Conservation (phyloP, 2,113 vertebrate species). For the Physeter macrocephalus region DNA sequence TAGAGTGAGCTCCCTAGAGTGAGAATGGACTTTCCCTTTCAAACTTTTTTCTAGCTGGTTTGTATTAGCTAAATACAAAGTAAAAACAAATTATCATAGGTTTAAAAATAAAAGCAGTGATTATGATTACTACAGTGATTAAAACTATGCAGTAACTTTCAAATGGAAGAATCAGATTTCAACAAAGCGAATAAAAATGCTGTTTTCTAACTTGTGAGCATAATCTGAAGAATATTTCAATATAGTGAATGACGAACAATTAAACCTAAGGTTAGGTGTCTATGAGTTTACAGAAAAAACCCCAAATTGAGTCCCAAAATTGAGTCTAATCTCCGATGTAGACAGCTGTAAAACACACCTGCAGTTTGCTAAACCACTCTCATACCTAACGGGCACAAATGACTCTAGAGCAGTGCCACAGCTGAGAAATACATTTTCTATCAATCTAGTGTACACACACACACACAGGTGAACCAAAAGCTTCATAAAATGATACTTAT, state of each 20-base stretch:
- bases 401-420: neutral
- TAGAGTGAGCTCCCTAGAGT: neutral
- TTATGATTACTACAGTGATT: neutral
- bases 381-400: neutral
- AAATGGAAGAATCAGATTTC: neutral
- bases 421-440: neutral
- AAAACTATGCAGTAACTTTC: neutral
- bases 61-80: neutral
- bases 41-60: neutral
- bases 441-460: neutral
- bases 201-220: neutral
- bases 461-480: neutral
- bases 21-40: neutral
- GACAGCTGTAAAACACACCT: neutral
- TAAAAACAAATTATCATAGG: neutral
- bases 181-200: constrained; percentile 25
- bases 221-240: neutral
- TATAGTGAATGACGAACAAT: neutral
- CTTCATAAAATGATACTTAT: neutral
- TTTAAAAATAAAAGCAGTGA: neutral
- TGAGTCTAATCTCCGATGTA: neutral
- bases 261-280: neutral
- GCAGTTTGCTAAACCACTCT: neutral
- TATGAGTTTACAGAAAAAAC: neutral
- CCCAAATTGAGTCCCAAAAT: neutral